Evolutionary conservation across 2,797 vertebrate genomes (phyloP).

Genomic region (Muscicapa striata): DNA sequence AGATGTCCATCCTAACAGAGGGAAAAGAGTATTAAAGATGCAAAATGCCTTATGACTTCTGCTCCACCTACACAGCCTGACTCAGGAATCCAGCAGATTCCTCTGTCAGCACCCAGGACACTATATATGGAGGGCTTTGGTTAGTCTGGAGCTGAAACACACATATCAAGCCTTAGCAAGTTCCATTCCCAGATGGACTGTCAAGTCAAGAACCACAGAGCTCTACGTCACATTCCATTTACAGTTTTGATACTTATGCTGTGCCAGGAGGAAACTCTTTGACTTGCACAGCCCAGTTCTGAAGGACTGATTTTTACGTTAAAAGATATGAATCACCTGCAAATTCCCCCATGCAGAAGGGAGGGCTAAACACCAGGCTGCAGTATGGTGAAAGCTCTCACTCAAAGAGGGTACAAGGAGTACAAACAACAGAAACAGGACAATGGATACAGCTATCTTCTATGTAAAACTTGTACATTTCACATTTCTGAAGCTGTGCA

Average conservation of each 20-base stretch:
- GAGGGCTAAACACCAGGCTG: neutral
- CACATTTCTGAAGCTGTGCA: neutral
- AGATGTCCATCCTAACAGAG: neutral
- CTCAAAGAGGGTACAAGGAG: neutral
- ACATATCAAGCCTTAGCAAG: neutral
- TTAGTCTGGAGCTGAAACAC: neutral
- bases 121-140: neutral
- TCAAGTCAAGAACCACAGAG: neutral
- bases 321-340: neutral
- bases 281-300: neutral
- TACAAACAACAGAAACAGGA: neutral
- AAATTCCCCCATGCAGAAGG: neutral
- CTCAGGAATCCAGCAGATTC: neutral
- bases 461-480: neutral
- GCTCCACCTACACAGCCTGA: neutral
- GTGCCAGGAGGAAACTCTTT: neutral
- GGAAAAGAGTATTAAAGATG: neutral
- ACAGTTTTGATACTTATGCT: neutral
- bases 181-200: neutral
- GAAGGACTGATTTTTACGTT: fast-evolving
- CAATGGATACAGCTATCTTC: neutral
- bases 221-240: neutral
- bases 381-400: neutral
- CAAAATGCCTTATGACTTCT: neutral
- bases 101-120: neutral